Conservation (phyloP, 1,140 invertebrate species). For the Elymnias hypermnestra region DNA sequence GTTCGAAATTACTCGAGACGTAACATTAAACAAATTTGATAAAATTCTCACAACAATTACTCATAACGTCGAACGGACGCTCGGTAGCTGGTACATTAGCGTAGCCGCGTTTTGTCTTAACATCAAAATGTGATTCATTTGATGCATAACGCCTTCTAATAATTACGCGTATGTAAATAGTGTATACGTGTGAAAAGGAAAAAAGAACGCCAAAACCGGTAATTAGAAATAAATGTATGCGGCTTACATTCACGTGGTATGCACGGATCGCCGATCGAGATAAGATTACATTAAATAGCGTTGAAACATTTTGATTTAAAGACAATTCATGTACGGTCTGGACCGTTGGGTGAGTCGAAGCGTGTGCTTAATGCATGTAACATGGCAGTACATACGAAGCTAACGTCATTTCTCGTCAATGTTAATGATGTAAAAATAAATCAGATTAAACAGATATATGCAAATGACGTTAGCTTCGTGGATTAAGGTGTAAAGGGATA, state of each 20-base stretch:
- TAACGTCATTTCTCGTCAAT: constrained; percentile 33
- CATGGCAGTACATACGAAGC: constrained; percentile 52
- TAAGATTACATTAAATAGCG: constrained; percentile 69
- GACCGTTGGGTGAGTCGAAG: constrained; percentile 48
- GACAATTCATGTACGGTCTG: constrained; percentile 57
- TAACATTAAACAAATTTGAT: constrained; percentile 60
- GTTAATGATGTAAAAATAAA: constrained; percentile 7
- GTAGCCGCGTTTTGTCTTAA: constrained; percentile 51
- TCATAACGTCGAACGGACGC: constrained; percentile 59
- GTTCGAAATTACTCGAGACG: constrained; percentile 58
- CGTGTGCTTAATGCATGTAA: constrained; percentile 67
- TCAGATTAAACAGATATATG: constrained; percentile 1
- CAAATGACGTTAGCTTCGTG: constrained; percentile 48
- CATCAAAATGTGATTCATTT: constrained; percentile 59
- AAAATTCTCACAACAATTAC: constrained; percentile 62
- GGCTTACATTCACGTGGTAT: constrained; percentile 61
- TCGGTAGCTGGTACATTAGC: constrained; percentile 46
- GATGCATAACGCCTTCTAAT: constrained; percentile 56
- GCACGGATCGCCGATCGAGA: constrained; percentile 64
- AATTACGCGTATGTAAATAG: constrained; percentile 70
- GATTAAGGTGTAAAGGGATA: constrained; percentile 41
- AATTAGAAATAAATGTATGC: constrained; percentile 70
- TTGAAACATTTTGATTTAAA: constrained; percentile 75
- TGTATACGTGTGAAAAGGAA: constrained; percentile 70
- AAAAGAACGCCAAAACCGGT: constrained; percentile 65